phyloP scores from a whole-genome alignment of 2,888 invertebrate genomes.

The Idaea straminata region DNA sequence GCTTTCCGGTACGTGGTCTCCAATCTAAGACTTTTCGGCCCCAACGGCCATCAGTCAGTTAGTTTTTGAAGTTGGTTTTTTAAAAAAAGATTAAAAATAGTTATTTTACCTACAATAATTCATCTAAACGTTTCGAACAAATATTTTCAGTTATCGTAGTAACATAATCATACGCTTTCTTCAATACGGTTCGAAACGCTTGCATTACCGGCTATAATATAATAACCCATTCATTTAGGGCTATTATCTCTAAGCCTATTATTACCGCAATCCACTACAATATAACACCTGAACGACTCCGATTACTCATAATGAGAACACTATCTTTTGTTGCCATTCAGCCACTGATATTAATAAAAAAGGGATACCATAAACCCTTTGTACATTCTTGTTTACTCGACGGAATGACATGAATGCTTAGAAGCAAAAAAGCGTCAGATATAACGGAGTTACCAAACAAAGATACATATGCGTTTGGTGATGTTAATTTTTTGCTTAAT shows the following conservation, averaged over 20 bases:
- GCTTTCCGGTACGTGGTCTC: too few relatives aligned
- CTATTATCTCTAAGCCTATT: slow-evolving; percentile 57
- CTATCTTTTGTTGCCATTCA: slow-evolving; percentile 70
- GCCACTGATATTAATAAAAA: slow-evolving; percentile 74
- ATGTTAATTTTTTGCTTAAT: slow-evolving; percentile 33
- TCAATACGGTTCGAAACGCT: neutral
- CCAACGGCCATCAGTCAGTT: too few relatives aligned
- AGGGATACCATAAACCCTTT: slow-evolving; percentile 65
- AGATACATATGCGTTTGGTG: slow-evolving; percentile 30
- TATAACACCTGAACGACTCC: slow-evolving; percentile 73
- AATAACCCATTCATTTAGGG: slow-evolving; percentile 38
- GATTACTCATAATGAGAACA: slow-evolving; percentile 71
- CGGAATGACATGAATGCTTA: slow-evolving; percentile 70
- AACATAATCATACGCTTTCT: neutral
- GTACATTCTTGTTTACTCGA: slow-evolving; percentile 67
- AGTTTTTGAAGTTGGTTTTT: neutral
- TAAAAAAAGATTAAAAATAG: neutral
- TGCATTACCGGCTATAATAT: neutral
- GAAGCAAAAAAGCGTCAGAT: slow-evolving; percentile 63
- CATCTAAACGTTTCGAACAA: too few relatives aligned
- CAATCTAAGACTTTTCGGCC: too few relatives aligned
- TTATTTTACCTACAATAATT: too few relatives aligned
- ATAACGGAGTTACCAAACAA: slow-evolving; percentile 43
- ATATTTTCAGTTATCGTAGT: neutral
- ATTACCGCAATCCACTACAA: slow-evolving; percentile 54